These are phyloP conservation scores for Fragum sueziense DNA, from an alignment of 2,888 invertebrate species.

Conservation along the genomic window DNA sequence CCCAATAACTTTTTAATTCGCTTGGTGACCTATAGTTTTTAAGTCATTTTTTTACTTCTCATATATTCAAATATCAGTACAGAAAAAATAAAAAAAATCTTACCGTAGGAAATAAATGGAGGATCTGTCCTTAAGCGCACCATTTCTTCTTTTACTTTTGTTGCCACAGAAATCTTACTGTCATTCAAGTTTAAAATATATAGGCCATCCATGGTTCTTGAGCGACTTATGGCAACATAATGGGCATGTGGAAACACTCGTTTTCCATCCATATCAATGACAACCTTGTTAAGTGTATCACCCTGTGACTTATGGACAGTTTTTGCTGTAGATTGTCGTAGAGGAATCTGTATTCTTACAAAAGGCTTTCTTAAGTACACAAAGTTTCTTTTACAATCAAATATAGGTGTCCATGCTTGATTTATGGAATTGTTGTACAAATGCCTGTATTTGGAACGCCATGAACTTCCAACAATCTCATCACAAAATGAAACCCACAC, in stretches of 20 bases:
- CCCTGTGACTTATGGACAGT: constrained; percentile 50
- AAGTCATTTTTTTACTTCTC: too few species aligned
- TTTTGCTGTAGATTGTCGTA: constrained; percentile 42
- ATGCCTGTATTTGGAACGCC: constrained; percentile 19
- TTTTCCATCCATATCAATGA: constrained; percentile 38
- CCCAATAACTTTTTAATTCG: too few species aligned
- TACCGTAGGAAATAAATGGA: too few species aligned
- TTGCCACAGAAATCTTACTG: constrained; percentile 34
- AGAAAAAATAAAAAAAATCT: too few species aligned
- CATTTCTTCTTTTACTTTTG: constrained; percentile 6
- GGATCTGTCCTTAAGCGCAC: too few species aligned
- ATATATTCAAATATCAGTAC: too few species aligned
- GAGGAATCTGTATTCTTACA: constrained; percentile 47
- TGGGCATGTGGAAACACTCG: constrained; percentile 43
- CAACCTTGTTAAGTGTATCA: constrained; percentile 34
- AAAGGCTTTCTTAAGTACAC: constrained; percentile 21
- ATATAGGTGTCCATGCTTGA: constrained; percentile 46
- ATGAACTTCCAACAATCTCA: constrained; percentile 19
- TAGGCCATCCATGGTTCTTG: constrained; percentile 30
- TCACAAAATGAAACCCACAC: constrained; percentile 48
- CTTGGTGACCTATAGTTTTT: too few species aligned
- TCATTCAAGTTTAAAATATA: constrained; percentile 39
- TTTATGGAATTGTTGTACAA: constrained; percentile 11
- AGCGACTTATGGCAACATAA: constrained; percentile 49
- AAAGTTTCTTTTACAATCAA: too few species aligned